Conservation (phyloP, 2,888 invertebrate genomes). For the Ectemnius continuus region DNA sequence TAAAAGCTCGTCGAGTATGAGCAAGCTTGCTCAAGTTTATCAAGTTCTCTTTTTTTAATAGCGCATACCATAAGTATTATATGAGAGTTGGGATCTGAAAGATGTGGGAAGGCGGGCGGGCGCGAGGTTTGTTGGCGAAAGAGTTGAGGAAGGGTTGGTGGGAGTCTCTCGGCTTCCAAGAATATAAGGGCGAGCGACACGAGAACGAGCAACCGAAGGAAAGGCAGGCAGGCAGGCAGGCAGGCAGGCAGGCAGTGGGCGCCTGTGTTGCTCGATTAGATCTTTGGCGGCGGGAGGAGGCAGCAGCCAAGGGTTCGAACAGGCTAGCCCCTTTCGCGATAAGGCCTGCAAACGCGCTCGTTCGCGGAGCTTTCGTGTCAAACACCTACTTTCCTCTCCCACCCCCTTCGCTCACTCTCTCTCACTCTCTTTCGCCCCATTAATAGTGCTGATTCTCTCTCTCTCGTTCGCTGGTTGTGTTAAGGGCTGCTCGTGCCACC, state of each 20-base stretch:
- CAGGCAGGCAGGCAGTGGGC: constrained; percentile 32
- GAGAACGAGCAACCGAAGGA: constrained; percentile 61
- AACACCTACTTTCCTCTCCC: constrained; percentile 40
- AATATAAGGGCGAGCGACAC: constrained; percentile 53
- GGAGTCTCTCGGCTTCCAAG: constrained; percentile 37
- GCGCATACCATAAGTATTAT: too few relatives aligned
- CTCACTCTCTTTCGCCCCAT: too few relatives aligned
- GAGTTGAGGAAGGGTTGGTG: background rate
- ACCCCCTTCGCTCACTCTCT: background rate
- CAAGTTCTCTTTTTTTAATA: too few relatives aligned
- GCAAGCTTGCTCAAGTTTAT: too few relatives aligned
- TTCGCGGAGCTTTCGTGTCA: constrained; percentile 68
- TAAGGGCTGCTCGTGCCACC: background rate
- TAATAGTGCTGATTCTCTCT: too few relatives aligned
- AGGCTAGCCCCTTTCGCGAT: constrained; percentile 58
- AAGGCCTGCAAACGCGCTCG: constrained; percentile 66
- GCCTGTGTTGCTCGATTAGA: constrained; percentile 52
- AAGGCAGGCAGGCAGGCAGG: constrained; percentile 46
- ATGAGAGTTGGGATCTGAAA: too few relatives aligned
- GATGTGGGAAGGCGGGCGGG: too few relatives aligned
- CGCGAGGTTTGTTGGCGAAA: background rate
- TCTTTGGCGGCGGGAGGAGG: constrained; percentile 47
- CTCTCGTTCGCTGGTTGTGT: too few relatives aligned
- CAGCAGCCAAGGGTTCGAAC: too few relatives aligned
- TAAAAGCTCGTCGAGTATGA: too few relatives aligned